Percentiles rank a stretch among this genome's conserved stretches.
Evolutionary conservation across 1,140 invertebrate genomes (phyloP).

Genomic region (Macrosteles quadrilineatus): DNA sequence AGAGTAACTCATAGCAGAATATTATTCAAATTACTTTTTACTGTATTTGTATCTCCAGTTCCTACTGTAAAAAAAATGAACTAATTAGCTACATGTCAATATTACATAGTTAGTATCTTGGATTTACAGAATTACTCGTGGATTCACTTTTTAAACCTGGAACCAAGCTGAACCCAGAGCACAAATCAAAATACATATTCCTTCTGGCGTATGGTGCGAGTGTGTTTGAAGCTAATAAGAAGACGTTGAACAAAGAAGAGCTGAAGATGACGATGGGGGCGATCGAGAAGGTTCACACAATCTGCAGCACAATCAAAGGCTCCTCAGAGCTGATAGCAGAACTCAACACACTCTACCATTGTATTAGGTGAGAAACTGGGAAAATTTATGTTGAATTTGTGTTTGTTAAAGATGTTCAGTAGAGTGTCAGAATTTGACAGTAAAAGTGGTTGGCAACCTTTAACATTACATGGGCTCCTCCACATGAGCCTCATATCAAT

Average conservation of each 20-base stretch:
- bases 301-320: conserved; percentile 88
- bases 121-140: conserved; percentile 83
- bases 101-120: too few species aligned
- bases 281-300: conserved; percentile 90
- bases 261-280: conserved; percentile 88
- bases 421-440: neutral
- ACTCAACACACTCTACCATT: conserved; percentile 86
- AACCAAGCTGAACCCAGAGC: conserved; percentile 92
- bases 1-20: too few species aligned
- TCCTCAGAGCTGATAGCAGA: conserved; percentile 92
- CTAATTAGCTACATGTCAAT: too few species aligned
- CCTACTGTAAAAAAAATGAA: too few species aligned
- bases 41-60: too few species aligned
- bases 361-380: conserved; percentile 69
- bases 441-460: neutral
- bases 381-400: neutral
- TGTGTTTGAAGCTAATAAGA: conserved; percentile 78
- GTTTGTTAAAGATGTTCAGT: neutral
- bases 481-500: too few species aligned
- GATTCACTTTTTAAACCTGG: conserved; percentile 92
- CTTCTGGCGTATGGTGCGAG: conserved; percentile 93
- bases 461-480: neutral
- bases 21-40: too few species aligned
- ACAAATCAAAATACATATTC: conserved; percentile 97
- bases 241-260: conserved; percentile 77